These are phyloP conservation scores for Zaprionus africanus DNA, from an alignment of 1,140 invertebrate genomes.

Conservation along the genomic window DNA sequence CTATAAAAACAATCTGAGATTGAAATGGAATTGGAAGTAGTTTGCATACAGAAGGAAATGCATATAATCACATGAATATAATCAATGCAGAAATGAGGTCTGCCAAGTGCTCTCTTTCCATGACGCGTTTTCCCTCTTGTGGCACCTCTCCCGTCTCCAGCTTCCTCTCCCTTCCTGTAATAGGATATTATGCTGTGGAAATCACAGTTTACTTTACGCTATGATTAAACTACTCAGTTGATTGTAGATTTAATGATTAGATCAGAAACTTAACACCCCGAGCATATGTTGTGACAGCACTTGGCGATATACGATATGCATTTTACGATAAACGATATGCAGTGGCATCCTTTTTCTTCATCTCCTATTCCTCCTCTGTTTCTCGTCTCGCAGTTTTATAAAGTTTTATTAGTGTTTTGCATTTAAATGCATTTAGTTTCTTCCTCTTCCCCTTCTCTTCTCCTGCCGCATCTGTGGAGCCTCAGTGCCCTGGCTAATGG, in stretches of 20 bases:
- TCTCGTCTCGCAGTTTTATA: constrained; percentile 11
- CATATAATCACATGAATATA: background rate
- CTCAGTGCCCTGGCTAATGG: constrained; percentile 34
- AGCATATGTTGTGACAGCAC: constrained; percentile 14
- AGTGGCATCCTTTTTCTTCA: background rate
- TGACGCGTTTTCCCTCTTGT: background rate
- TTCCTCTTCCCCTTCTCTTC: background rate
- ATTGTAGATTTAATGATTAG: background rate
- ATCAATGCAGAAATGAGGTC: background rate
- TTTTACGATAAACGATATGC: background rate
- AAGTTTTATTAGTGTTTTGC: constrained; percentile 62
- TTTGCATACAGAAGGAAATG: background rate
- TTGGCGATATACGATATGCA: background rate
- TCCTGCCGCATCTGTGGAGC: background rate
- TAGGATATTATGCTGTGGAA: background rate
- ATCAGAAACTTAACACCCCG: background rate
- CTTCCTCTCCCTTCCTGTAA: background rate
- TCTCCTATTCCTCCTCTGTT: background rate
- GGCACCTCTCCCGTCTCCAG: background rate
- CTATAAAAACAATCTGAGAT: background rate
- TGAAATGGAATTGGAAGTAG: background rate
- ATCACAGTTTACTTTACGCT: background rate
- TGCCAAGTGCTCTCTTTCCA: background rate
- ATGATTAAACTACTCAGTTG: background rate
- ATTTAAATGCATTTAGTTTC: constrained; percentile 64